Conservation (phyloP, 1,140 invertebrate genomes). For the Saccostrea glomerata region DNA sequence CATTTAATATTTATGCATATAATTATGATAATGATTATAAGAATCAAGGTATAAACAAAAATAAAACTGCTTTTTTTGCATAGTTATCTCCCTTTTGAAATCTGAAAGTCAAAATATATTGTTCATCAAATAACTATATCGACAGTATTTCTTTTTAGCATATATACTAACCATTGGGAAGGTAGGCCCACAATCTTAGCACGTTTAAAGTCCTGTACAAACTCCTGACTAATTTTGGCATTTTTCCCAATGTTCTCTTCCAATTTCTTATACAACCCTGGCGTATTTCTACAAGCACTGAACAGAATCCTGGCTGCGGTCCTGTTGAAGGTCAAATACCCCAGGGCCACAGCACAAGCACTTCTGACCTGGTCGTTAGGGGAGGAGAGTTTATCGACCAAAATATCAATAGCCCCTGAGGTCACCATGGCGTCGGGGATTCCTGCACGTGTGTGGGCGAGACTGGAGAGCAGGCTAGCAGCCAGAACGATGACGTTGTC, state of each 20-base stretch:
- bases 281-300: constrained; percentile 75
- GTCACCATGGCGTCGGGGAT: constrained; percentile 79
- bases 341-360: constrained; percentile 76
- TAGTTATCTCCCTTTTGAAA: too few relatives aligned
- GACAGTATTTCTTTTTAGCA: background rate
- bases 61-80: too few relatives aligned
- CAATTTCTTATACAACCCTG: constrained; percentile 74
- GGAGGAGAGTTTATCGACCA: constrained; percentile 70
- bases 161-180: constrained; percentile 71
- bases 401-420: constrained; percentile 73
- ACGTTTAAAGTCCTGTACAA: constrained; percentile 76
- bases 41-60: too few relatives aligned
- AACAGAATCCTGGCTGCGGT: constrained; percentile 76
- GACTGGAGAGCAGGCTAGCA: constrained; percentile 76
- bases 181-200: constrained; percentile 76
- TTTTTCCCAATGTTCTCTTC: constrained; percentile 76
- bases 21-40: too few relatives aligned
- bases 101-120: too few relatives aligned
- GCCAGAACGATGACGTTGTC: constrained; percentile 75
- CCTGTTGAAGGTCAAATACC: constrained; percentile 78
- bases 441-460: constrained; percentile 78
- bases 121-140: too few relatives aligned
- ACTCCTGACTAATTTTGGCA: constrained; percentile 75
- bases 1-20: too few relatives aligned
- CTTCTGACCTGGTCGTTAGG: constrained; percentile 73